phyloP scores from a whole-genome alignment of 2,113 vertebrate genomes.

The Urocolius indicus region DNA sequence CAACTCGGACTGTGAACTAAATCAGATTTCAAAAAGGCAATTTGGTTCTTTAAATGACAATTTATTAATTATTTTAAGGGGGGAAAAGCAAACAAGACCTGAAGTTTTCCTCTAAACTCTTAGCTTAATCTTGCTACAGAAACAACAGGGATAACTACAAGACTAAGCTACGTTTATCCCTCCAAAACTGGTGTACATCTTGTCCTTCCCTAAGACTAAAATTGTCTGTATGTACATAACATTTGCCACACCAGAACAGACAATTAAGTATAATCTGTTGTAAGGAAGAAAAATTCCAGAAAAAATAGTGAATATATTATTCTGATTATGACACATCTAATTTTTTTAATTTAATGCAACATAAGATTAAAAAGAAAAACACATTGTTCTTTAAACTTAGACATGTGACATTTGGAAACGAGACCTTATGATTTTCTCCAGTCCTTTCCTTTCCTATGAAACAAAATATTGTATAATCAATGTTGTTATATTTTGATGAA shows the following conservation, averaged over 20 bases:
- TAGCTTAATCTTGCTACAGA: background rate
- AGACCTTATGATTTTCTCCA: background rate
- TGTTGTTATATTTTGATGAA: background rate
- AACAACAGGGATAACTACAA: background rate
- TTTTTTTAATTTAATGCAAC: background rate
- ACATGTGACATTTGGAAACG: background rate
- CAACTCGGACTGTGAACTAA: background rate
- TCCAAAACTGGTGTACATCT: background rate
- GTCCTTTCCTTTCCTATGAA: background rate
- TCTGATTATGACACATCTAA: background rate
- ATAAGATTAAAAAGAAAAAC: background rate
- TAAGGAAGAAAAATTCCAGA: fast-evolving
- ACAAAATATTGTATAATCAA: background rate
- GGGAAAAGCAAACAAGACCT: too few relatives aligned
- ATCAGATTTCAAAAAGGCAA: background rate
- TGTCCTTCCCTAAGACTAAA: background rate
- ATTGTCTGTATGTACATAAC: background rate
- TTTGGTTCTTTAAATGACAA: background rate
- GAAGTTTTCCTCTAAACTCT: background rate
- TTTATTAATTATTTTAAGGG: background rate
- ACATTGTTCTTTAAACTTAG: background rate
- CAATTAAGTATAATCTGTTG: background rate
- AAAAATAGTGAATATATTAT: background rate
- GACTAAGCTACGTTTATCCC: background rate
- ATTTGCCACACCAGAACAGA: background rate